These are phyloP conservation scores for Coenobita brevimanus DNA, from an alignment of 1,140 invertebrate species.

Conservation along the genomic window DNA sequence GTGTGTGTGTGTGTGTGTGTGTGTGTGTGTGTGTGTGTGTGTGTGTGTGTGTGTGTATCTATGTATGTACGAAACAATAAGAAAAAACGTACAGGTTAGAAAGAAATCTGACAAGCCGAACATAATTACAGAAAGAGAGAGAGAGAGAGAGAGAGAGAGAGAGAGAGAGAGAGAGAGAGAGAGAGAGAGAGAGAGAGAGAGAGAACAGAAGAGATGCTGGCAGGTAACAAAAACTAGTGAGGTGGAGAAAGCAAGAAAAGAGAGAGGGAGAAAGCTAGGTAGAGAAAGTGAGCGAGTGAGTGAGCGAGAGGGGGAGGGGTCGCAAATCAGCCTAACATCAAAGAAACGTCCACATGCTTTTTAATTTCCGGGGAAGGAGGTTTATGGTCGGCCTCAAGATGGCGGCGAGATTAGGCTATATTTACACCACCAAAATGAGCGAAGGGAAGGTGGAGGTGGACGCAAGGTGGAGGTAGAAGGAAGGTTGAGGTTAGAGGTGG, in stretches of 20 bases:
- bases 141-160: not conserved
- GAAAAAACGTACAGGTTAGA: too few species aligned
- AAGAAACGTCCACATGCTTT: too few species aligned
- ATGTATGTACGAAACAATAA: too few species aligned
- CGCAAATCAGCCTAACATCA: not conserved
- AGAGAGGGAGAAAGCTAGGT: not conserved
- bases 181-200: not conserved
- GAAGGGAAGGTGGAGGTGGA: not conserved
- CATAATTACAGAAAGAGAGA: not conserved
- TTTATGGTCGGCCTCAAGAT: too few species aligned
- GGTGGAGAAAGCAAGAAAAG: not conserved
- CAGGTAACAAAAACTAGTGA: not conserved
- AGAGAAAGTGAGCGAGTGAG: not conserved
- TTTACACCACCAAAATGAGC: too few species aligned
- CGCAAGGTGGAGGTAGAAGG: too few species aligned
- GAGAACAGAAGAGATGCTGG: not conserved
- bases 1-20: too few species aligned
- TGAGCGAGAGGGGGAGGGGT: not conserved
- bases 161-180: not conserved
- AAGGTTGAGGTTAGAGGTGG: too few species aligned
- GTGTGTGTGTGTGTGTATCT: too few species aligned
- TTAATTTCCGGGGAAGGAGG: too few species aligned
- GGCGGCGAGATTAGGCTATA: too few species aligned
- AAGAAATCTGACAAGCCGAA: slow-evolving; percentile 1
- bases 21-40: too few species aligned